Base-by-base conservation (phyloP, 2,888 invertebrate species). In the Fragum sueziense region DNA sequence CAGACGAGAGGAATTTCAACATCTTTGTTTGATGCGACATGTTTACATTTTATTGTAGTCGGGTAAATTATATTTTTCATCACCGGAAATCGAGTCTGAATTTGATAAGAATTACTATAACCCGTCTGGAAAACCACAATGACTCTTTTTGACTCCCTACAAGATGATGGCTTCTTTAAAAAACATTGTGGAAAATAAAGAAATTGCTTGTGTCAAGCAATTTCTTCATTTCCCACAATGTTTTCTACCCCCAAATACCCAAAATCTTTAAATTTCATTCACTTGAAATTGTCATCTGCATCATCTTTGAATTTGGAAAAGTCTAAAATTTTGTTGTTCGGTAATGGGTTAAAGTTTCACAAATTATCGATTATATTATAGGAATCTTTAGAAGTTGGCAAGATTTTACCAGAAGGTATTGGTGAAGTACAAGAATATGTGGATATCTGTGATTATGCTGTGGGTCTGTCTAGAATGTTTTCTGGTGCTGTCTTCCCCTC, bases 381-480 rank as follows among this genome's bases (percentile, higher is more conserved):
- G 94, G 93, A 99, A 22, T 96, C 99, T 1, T 94, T 99, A 80
- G 99, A 99, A 95, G 98, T 99, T 96, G 99, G 99, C 94, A 99
- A 99, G 95, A 98, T 99, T 89, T 94, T 97, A 57, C 96, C 98
- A 0, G 99, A 99, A 94, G 99, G 99, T 2, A 96, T 97, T 77
- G 99, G 99, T 3, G 94, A 93, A 75, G 92, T 93, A 1, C 93
- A 93, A 86, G 93, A 93, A 78, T 93, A 92, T 84, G 91, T 93
- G 52, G 93, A 99, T 93, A 97, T 99, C 79, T 99, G 99, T 91
- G 99, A 99, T 94, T 97, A 98, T 92, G 99, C 99, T 0, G 96
- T 98, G 57, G 99, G 99, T 0, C 94, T 99, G 70, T 99, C 99
- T 0, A 95, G 99, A 37, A 93, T 92, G 93, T 93, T 92, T 85